Evolutionary conservation across 1,140 invertebrate genomes (phyloP).

Genomic region (Chrysomallon squamiferum): DNA sequence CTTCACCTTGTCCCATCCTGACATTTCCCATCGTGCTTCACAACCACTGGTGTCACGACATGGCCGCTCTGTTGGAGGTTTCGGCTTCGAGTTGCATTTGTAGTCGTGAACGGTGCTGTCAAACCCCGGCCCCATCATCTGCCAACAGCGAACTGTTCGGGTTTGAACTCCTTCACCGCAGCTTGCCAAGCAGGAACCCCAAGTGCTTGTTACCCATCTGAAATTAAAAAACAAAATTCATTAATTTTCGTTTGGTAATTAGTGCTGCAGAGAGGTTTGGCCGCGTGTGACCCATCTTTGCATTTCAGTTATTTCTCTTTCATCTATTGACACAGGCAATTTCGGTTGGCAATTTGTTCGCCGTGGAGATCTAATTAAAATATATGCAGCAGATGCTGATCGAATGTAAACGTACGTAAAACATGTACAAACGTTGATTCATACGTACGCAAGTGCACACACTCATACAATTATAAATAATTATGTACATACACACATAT

Average conservation of each 20-base stretch:
- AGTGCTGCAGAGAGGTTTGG: not conserved
- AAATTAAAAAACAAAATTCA: not conserved
- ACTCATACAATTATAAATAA: no score
- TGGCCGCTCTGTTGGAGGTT: not conserved
- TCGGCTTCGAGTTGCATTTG: not conserved
- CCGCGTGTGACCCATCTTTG: no score
- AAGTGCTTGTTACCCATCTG: slow-evolving; percentile 8
- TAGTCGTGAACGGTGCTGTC: slow-evolving; percentile 12
- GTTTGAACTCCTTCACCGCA: slow-evolving; percentile 6
- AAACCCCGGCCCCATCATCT: slow-evolving; percentile 11
- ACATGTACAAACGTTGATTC: no score
- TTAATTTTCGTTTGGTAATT: not conserved
- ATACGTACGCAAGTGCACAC: no score
- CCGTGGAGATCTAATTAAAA: no score
- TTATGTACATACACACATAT: no score
- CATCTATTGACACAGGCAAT: no score
- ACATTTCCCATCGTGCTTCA: slow-evolving; percentile 8
- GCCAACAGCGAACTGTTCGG: slow-evolving; percentile 6
- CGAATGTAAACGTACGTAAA: no score
- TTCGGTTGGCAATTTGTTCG: no score
- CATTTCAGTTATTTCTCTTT: no score
- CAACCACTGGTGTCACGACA: not conserved
- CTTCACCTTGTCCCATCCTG: slow-evolving; percentile 7
- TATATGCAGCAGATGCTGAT: no score
- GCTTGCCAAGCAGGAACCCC: slow-evolving; percentile 2